These are phyloP conservation scores for Cetonia aurata DNA, from an alignment of 2,888 invertebrate species.

Conservation along the genomic window DNA sequence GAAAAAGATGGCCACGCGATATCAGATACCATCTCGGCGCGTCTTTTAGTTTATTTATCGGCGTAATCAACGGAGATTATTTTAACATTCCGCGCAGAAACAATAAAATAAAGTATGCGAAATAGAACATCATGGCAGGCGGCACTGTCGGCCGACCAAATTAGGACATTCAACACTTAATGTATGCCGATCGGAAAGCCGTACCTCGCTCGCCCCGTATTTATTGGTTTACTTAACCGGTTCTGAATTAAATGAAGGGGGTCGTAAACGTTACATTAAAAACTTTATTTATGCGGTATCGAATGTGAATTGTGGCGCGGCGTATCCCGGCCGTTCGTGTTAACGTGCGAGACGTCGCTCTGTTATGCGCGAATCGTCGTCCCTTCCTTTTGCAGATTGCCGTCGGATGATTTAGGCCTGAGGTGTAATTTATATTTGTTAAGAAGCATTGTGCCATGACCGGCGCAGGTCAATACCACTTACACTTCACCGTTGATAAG, in stretches of 20 bases:
- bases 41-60: constrained; percentile 29
- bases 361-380: constrained; percentile 35
- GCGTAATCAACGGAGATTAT: constrained; percentile 37
- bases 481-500: constrained; percentile 37
- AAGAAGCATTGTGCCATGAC: constrained; percentile 34
- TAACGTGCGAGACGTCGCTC: constrained; percentile 40
- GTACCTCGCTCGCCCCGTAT: constrained; percentile 47
- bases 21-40: constrained; percentile 20
- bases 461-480: constrained; percentile 30
- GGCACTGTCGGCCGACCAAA: constrained; percentile 50
- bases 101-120: constrained; percentile 38
- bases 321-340: constrained; percentile 39
- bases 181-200: constrained; percentile 52
- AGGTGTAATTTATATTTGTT: constrained; percentile 51
- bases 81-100: constrained; percentile 37
- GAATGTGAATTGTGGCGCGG: constrained; percentile 52
- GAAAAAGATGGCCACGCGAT: constrained; percentile 10
- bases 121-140: constrained; percentile 37
- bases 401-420: constrained; percentile 51
- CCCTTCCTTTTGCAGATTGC: constrained; percentile 22
- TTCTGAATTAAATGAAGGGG: constrained; percentile 56
- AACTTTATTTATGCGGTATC: constrained; percentile 56
- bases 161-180: constrained; percentile 53
- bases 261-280: constrained; percentile 58
- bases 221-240: constrained; percentile 57